These are phyloP conservation scores for Pseudochaenichthys georgianus DNA, from an alignment of 2,797 vertebrate genomes.

Conservation along the genomic window DNA sequence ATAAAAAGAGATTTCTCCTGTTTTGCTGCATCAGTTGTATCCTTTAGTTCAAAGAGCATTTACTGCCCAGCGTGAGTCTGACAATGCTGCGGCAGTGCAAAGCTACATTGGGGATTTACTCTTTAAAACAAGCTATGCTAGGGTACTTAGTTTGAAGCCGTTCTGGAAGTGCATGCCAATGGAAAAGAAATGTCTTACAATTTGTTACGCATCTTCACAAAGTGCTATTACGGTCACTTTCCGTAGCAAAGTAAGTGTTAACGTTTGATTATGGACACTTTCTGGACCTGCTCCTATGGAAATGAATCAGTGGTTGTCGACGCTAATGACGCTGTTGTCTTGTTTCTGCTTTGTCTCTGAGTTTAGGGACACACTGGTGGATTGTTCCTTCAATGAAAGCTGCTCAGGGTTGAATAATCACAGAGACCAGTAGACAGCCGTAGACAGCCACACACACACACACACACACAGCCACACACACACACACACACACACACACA, in stretches of 20 bases:
- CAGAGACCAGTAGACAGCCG: constrained; percentile 24
- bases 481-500: not conserved
- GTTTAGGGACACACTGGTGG: constrained; percentile 14
- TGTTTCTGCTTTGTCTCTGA: constrained; percentile 18
- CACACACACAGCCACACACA: not conserved
- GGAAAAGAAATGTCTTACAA: not conserved
- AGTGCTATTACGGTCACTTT: not conserved
- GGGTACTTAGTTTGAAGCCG: not conserved
- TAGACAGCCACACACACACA: not conserved
- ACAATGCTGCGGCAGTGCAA: not conserved
- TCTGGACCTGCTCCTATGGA: constrained; percentile 2
- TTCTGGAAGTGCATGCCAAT: not conserved
- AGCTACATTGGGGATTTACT: not conserved
- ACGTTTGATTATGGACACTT: constrained; percentile 27
- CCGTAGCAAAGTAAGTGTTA: not conserved
- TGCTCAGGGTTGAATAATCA: constrained; percentile 27
- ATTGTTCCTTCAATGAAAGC: constrained; percentile 33
- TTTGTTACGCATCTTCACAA: not conserved
- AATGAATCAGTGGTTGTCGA: not conserved
- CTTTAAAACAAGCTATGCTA: not conserved
- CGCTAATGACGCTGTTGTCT: not conserved
- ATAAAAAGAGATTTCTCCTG: not conserved
- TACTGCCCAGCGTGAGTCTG: not conserved
- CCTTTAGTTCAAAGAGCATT: too few species aligned
- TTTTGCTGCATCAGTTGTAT: not conserved